Evolutionary conservation across 1,140 invertebrate genomes (phyloP), one percentile per base, ranked within the genome.

Genomic region (Drosophila leontia): DNA sequence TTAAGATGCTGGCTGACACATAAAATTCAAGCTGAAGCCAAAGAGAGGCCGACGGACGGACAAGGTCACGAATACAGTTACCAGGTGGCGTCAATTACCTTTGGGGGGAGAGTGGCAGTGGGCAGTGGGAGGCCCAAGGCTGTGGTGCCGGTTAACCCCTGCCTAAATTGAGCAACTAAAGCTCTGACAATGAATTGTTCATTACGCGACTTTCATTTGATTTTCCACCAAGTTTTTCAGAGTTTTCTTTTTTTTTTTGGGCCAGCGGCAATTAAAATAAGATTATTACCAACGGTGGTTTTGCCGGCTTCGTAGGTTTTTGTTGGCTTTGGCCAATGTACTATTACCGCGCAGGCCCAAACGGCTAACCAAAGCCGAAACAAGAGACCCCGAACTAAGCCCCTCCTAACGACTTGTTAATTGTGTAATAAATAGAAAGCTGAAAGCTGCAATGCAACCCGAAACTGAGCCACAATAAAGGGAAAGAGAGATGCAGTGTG

Each of bases 341-440:
- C 58, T 48, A 53, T 42, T 51, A 64, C 64, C 19, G 65, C 51
- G 59, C 80, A 1, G 26, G 51, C 45, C 39, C 70, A 51, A 76
- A 42, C 41, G 32, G 34, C 51, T 50, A 29, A 35, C 45, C 50
- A 44, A 65, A 63, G 48, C 59, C 51, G 48, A 60, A 68, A 71
- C 63, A 53, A 81, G 67, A 78, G 78, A 75, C 41, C 63, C 60
- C 81, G 64, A 65, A 63, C 53, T 63, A 47, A 63, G 29, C 63
- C 59, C 59, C 64, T 64, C 67, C 78, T 87, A 87, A 88, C 83
- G 83, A 87, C 71, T 87, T 88, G 83, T 87, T 87, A 87, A 87
- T 87, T 87, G 83, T 87, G 83, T 78, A 88, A 88, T 87, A 83
- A 88, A 88, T 87, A 88, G 83, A 87, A 87, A 87, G 83, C 82